Base-by-base conservation (phyloP, 2,113 vertebrate genomes). In the Odontophorus gujanensis region DNA sequence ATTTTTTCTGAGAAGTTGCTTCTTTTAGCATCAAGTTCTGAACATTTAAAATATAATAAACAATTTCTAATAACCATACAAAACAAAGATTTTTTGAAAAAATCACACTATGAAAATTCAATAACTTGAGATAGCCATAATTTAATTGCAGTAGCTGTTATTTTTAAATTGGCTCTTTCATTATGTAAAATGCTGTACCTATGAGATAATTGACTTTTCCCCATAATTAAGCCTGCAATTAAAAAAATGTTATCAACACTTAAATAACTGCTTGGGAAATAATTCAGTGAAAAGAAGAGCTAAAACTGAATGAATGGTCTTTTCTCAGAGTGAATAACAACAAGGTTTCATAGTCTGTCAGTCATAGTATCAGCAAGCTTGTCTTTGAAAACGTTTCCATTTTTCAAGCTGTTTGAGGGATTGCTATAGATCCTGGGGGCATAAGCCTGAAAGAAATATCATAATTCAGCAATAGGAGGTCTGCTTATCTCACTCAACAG, bases 381-480 rank as follows among this genome's bases (percentile, higher is more conserved):
- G 95, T 96, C 97, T 96, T 97, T 96, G 94, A 96, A 97, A 97
- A 95, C 1, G 36, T 81, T 96, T 96, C 95, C 61, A 97, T 95
- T 97, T 98, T 95, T 97, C 96, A 97, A 96, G 96, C 96, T 96
- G 91, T 96, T 97, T 95, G 96, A 92, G 93, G 95, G 94, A 93
- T 95, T 95, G 94, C 96, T 87, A 78, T 92, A 97, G 97, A 97
- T 97, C 97, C 96, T 89, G 48, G 48, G 96, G 96, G 85, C 96
- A 96, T 80, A 93, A 47, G 61, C 91, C 96, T 97, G 97, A 96
- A 97, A 97, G 97, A 95, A 94, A 96, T 96, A 96, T 97, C 97
- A 98, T 97, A 97, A 98, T 96, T 97, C 94, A 98, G 87, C 97
- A 79, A 89, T 74, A 97, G 96, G 97, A 97, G 96, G 96, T 93